These are phyloP conservation scores for Drosophila micromelanica DNA, from an alignment of 1,140 invertebrate species.

Conservation along the genomic window DNA sequence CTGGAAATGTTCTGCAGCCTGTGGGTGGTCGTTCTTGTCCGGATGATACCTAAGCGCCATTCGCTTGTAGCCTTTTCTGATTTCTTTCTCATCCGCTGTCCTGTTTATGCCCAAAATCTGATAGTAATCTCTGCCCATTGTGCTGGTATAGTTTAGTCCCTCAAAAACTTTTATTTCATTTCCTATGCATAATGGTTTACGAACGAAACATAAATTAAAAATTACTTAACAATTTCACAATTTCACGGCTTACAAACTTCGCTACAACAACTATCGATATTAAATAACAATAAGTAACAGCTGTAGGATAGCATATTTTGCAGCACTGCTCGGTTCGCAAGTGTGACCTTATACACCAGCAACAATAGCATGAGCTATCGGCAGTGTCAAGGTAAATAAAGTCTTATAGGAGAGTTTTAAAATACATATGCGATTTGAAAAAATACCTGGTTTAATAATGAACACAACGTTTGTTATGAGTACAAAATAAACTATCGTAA, in stretches of 20 bases:
- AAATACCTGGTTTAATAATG: too few species aligned
- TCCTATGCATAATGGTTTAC: too few species aligned
- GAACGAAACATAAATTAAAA: not conserved
- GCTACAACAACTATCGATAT: slow-evolving; percentile 8
- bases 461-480: too few species aligned
- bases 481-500: too few species aligned
- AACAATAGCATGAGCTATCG: too few species aligned
- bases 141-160: not conserved
- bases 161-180: not conserved
- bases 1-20: slow-evolving; percentile 58
- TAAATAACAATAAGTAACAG: not conserved
- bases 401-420: too few species aligned
- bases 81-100: slow-evolving; percentile 47
- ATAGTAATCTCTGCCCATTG: slow-evolving; percentile 64
- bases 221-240: slow-evolving; percentile 14
- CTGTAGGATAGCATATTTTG: not conserved
- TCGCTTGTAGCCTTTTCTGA: slow-evolving; percentile 56
- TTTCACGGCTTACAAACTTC: slow-evolving; percentile 2
- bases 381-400: too few species aligned
- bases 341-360: not conserved
- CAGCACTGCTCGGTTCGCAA: not conserved
- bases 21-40: slow-evolving; percentile 65
- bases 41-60: slow-evolving; percentile 68
- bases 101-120: slow-evolving; percentile 49
- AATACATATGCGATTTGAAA: too few species aligned